phyloP scores from a whole-genome alignment of 2,888 invertebrate genomes.

The Micropterix aruncella region DNA sequence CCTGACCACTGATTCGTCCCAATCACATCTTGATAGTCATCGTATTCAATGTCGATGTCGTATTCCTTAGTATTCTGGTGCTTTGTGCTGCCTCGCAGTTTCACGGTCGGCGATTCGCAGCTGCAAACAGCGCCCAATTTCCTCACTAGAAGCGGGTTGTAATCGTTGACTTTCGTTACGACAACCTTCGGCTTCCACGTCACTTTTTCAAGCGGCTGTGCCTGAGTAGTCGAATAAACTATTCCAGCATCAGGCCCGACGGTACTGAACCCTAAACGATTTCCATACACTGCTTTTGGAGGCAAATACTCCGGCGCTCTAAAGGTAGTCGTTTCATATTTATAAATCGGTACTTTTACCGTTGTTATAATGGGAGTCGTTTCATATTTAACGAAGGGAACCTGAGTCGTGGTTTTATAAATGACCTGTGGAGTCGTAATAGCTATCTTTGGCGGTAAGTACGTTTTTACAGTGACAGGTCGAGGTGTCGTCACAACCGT shows the following conservation, averaged over 20 bases:
- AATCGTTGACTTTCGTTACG: constrained; percentile 54
- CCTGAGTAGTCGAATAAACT: constrained; percentile 24
- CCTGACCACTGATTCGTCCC: constrained; percentile 19
- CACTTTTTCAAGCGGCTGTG: constrained; percentile 23
- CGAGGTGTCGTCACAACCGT: background rate
- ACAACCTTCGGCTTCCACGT: constrained; percentile 36
- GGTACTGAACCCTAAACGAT: constrained; percentile 31
- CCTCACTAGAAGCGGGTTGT: constrained; percentile 53
- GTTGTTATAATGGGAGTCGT: constrained; percentile 20
- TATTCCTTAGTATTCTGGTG: constrained; percentile 15
- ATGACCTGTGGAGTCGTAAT: constrained; percentile 16
- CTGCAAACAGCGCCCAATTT: constrained; percentile 64
- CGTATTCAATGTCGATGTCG: constrained; percentile 19
- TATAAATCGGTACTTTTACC: constrained; percentile 15
- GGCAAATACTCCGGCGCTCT: constrained; percentile 15
- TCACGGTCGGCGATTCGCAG: constrained; percentile 43
- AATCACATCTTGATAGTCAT: constrained; percentile 25
- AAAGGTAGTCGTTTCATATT: constrained; percentile 4
- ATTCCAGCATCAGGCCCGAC: constrained; percentile 33
- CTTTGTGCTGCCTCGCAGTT: constrained; percentile 31
- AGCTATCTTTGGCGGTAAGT: constrained; percentile 7
- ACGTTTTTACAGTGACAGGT: background rate
- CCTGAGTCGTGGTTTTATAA: constrained; percentile 14
- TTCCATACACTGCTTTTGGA: constrained; percentile 16
- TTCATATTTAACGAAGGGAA: constrained; percentile 16